These are phyloP conservation scores for Hylomyscus alleni DNA, from an alignment of 2,797 vertebrate species.

Conservation along the genomic window DNA sequence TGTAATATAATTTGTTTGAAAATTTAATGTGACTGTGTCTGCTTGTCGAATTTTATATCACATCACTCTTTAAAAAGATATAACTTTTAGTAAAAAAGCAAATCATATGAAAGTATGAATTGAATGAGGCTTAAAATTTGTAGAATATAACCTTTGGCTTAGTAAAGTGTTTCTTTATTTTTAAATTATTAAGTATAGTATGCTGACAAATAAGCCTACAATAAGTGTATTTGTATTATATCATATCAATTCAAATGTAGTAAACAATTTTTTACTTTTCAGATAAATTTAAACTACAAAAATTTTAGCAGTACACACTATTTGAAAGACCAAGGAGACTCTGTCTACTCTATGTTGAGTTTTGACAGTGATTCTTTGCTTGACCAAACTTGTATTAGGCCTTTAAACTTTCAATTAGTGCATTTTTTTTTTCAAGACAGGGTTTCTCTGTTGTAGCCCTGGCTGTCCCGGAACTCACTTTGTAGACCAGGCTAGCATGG, in stretches of 20 bases:
- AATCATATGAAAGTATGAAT: not conserved
- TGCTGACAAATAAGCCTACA: not conserved
- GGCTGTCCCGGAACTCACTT: too few species aligned
- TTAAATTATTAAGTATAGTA: not conserved
- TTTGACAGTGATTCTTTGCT: not conserved
- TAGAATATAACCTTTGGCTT: not conserved
- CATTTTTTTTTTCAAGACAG: too few species aligned
- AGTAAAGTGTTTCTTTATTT: not conserved
- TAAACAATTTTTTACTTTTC: not conserved
- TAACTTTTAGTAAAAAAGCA: not conserved
- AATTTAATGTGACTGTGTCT: not conserved
- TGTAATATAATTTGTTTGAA: slow-evolving; percentile 12
- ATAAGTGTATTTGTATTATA: not conserved
- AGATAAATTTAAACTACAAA: not conserved
- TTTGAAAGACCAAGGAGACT: not conserved
- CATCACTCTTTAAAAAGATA: not conserved
- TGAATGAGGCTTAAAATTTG: not conserved
- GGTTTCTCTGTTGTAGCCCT: too few species aligned
- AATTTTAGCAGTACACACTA: not conserved
- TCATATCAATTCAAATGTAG: not conserved
- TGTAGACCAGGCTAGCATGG: too few species aligned
- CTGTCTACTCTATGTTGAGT: not conserved
- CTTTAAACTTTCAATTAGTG: not conserved
- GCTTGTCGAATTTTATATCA: not conserved
- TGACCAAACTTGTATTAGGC: not conserved